Conservation (phyloP, 2,113 vertebrate genomes). For the Ophthalmolycus amberensis region DNA sequence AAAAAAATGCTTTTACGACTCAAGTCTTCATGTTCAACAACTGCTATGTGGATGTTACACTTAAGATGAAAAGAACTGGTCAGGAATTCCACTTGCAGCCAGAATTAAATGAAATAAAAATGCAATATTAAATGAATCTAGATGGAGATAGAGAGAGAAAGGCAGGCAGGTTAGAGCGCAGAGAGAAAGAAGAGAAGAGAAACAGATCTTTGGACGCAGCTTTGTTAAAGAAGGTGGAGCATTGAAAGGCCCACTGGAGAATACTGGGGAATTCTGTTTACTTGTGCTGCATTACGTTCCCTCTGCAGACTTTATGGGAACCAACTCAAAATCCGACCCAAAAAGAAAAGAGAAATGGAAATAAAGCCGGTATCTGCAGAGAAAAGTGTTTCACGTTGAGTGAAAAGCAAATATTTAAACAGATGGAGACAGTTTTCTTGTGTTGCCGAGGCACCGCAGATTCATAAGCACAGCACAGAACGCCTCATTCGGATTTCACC, state of each 20-base stretch:
- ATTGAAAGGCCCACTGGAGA: slow-evolving; percentile 65
- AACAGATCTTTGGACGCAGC: slow-evolving; percentile 46
- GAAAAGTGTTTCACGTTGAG: slow-evolving; percentile 65
- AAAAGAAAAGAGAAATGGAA: not conserved
- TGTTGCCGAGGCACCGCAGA: slow-evolving; percentile 32
- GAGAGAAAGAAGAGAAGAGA: slow-evolving; percentile 1
- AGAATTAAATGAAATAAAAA: not conserved
- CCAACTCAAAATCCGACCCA: slow-evolving; percentile 41
- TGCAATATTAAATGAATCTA: not conserved
- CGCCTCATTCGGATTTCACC: slow-evolving; percentile 43
- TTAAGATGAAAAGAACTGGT: not conserved
- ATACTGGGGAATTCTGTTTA: slow-evolving; percentile 74
- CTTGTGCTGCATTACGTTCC: slow-evolving; percentile 62
- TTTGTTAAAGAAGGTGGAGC: slow-evolving; percentile 67
- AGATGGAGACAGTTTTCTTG: slow-evolving; percentile 72
- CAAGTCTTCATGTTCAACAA: not conserved
- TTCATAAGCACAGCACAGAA: slow-evolving; percentile 43
- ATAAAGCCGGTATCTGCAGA: slow-evolving; percentile 51
- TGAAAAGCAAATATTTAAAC: slow-evolving; percentile 82
- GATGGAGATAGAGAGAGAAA: not conserved
- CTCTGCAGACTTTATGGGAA: slow-evolving; percentile 66
- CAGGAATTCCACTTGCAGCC: fast-evolving
- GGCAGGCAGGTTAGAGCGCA: not conserved
- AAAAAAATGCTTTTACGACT: not conserved
- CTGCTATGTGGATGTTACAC: not conserved